phyloP scores from a whole-genome alignment of 2,113 vertebrate genomes.

The Pachypanchax playfairii region DNA sequence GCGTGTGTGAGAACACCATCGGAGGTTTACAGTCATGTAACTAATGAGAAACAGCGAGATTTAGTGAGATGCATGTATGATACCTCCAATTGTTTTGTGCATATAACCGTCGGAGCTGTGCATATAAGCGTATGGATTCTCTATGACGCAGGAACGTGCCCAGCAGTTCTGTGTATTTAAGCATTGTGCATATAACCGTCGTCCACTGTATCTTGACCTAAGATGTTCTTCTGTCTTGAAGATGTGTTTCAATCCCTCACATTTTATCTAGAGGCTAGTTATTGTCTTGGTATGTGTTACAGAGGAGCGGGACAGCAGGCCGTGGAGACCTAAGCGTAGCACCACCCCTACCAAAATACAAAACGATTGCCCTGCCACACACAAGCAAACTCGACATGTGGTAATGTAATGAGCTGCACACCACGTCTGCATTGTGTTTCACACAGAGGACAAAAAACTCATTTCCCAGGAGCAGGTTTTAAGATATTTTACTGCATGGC shows the following conservation, averaged over 20 bases:
- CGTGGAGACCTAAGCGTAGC: constrained; percentile 58
- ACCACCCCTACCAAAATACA: background rate
- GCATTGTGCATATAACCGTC: too few relatives aligned
- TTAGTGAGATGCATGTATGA: too few relatives aligned
- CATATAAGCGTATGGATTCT: too few relatives aligned
- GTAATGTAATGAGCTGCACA: constrained; percentile 34
- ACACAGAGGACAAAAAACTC: background rate
- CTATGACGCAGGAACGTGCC: too few relatives aligned
- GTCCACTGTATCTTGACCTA: too few relatives aligned
- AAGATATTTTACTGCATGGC: background rate
- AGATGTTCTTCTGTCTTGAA: too few relatives aligned
- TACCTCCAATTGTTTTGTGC: too few relatives aligned
- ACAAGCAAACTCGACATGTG: constrained; percentile 19
- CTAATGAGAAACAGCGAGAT: too few relatives aligned
- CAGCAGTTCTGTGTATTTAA: too few relatives aligned
- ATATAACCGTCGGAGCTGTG: too few relatives aligned
- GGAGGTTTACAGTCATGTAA: too few relatives aligned
- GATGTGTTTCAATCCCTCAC: background rate
- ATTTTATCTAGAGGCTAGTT: background rate
- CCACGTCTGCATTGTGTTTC: background rate
- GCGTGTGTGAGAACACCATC: too few relatives aligned
- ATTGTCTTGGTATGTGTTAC: background rate
- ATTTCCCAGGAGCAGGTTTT: background rate
- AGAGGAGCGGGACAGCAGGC: constrained; percentile 48
- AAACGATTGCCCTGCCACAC: constrained; percentile 1